These are phyloP conservation scores for Tinea pellionella DNA, from an alignment of 2,888 invertebrate genomes.

Conservation along the genomic window DNA sequence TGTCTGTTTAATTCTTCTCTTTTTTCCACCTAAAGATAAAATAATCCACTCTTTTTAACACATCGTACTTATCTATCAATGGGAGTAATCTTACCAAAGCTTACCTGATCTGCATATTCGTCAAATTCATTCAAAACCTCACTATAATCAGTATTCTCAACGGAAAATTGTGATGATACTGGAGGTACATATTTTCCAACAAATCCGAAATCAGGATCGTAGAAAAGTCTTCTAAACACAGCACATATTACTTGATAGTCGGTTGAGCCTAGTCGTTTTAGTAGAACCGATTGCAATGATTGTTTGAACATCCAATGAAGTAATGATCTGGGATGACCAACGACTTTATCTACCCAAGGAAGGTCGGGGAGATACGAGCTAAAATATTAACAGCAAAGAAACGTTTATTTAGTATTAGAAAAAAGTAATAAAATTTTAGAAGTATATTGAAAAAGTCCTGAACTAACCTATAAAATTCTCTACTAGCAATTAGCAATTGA, in stretches of 20 bases:
- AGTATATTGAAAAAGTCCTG: no score
- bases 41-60: no score
- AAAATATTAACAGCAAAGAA: constrained; percentile 4
- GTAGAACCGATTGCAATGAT: constrained; percentile 39
- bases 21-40: constrained; percentile 22
- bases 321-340: constrained; percentile 35
- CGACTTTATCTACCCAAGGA: constrained; percentile 35
- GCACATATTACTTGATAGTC: constrained; percentile 31
- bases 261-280: constrained; percentile 25
- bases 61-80: no score
- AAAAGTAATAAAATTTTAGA: not conserved
- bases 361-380: constrained; percentile 55
- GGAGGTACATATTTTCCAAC: no score
- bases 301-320: constrained; percentile 58
- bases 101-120: no score
- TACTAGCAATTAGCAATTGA: constrained; percentile 26
- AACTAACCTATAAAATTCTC: constrained; percentile 36
- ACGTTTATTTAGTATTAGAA: not conserved
- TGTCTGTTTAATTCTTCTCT: constrained; percentile 35
- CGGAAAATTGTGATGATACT: no score
- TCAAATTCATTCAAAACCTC: no score
- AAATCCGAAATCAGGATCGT: constrained; percentile 52
- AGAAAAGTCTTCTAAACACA: constrained; percentile 37
- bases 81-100: no score
- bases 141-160: no score